Percentiles rank a stretch among this genome's conserved stretches.
These are phyloP conservation scores for Pectinophora gossypiella DNA, from an alignment of 1,140 invertebrate species.

Conservation along the genomic window DNA sequence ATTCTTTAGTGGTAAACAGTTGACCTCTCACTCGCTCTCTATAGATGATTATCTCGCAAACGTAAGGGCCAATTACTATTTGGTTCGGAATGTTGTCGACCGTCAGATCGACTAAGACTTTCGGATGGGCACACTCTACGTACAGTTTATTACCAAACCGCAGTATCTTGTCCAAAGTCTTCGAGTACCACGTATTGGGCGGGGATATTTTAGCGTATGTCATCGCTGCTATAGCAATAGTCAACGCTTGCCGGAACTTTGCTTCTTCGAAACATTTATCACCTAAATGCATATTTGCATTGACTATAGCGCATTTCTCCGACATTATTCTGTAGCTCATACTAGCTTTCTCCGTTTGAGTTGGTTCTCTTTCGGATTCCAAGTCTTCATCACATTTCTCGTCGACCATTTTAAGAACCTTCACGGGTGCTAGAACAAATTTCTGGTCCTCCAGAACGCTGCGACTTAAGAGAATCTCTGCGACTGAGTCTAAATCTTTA, in stretches of 20 bases:
- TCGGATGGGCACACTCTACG: slow-evolving; percentile 58
- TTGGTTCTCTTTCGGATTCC: slow-evolving; percentile 62
- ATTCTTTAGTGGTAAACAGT: slow-evolving; percentile 67
- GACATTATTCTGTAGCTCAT: slow-evolving; percentile 73
- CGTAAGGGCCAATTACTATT: slow-evolving; percentile 73
- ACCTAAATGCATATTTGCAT: slow-evolving; percentile 73
- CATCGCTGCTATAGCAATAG: slow-evolving; percentile 70
- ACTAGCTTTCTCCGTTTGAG: slow-evolving; percentile 60
- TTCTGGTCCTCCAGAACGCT: slow-evolving; percentile 71
- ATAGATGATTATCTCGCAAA: slow-evolving; percentile 74
- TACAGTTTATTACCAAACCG: slow-evolving; percentile 73
- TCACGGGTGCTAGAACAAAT: slow-evolving; percentile 67
- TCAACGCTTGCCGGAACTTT: slow-evolving; percentile 70
- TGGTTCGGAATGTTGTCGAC: slow-evolving; percentile 74
- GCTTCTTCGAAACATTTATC: slow-evolving; percentile 74
- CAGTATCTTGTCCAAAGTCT: slow-evolving; percentile 75
- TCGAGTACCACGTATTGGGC: slow-evolving; percentile 74
- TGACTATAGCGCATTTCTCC: slow-evolving; percentile 72
- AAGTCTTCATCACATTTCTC: slow-evolving; percentile 66
- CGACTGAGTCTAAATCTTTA: slow-evolving; percentile 61
- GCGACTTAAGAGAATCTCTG: slow-evolving; percentile 69
- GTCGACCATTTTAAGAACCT: slow-evolving; percentile 64
- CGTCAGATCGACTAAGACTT: slow-evolving; percentile 60
- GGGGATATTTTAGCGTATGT: slow-evolving; percentile 76
- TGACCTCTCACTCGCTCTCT: slow-evolving; percentile 70